These are phyloP conservation scores for Tipula vernalis DNA, from an alignment of 2,888 invertebrate genomes.

Conservation along the genomic window DNA sequence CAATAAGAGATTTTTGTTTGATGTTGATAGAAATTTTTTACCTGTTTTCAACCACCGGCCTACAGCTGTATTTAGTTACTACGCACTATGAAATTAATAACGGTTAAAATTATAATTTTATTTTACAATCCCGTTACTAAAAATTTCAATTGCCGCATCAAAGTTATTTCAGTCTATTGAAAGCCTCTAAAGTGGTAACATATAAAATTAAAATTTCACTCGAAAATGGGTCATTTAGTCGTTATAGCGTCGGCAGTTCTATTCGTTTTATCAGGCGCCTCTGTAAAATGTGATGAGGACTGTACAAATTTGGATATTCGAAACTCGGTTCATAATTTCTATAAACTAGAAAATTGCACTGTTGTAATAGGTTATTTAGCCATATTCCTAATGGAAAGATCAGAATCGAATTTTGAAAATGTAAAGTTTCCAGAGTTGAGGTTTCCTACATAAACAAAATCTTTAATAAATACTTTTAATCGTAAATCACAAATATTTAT, in stretches of 20 bases:
- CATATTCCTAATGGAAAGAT: conserved; percentile 51
- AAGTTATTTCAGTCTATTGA: background rate
- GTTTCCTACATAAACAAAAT: background rate
- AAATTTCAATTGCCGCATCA: background rate
- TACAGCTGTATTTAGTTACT: background rate
- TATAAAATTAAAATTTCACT: background rate
- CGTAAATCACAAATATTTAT: background rate
- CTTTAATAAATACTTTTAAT: background rate
- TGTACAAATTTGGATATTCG: conserved; percentile 39
- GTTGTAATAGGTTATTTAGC: conserved; percentile 70
- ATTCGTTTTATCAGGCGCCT: background rate
- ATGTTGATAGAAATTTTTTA: too few species aligned
- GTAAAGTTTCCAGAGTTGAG: background rate
- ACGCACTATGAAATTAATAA: background rate
- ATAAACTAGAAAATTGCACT: conserved; percentile 46
- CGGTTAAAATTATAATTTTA: background rate
- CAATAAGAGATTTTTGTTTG: too few species aligned
- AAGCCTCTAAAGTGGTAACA: background rate
- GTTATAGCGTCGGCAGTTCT: background rate
- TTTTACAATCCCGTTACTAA: background rate
- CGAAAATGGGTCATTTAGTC: background rate
- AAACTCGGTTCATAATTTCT: conserved; percentile 36
- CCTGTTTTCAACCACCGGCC: too few species aligned
- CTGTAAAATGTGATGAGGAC: background rate
- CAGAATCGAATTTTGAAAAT: conserved; percentile 20